Conservation (phyloP, 1,140 invertebrate species). For the Aphelenchoides besseyi region DNA sequence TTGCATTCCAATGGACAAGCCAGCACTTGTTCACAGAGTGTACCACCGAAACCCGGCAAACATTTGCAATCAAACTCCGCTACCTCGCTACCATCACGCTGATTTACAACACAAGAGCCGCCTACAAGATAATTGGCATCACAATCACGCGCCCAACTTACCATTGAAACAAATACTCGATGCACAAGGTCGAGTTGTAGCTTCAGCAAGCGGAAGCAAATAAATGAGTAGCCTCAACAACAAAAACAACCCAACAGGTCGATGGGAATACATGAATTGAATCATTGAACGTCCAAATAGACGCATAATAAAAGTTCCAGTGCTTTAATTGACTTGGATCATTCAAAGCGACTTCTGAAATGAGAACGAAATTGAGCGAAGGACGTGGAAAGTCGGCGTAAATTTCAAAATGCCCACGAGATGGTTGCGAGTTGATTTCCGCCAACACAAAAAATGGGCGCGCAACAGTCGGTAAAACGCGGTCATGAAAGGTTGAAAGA, state of each 20-base stretch:
- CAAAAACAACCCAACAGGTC: neutral
- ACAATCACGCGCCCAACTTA: slow-evolving; percentile 13
- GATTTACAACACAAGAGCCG: slow-evolving; percentile 20
- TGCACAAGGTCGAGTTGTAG: neutral
- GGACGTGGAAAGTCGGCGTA: neutral
- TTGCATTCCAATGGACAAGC: slow-evolving; percentile 17
- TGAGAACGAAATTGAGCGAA: neutral
- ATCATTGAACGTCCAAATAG: neutral
- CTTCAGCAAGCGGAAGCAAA: too few relatives aligned
- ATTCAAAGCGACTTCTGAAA: neutral
- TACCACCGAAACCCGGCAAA: slow-evolving; percentile 20
- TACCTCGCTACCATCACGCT: neutral
- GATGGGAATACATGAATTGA: neutral
- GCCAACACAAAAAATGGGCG: neutral
- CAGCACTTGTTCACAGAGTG: slow-evolving; percentile 23
- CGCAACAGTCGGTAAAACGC: neutral
- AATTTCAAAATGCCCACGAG: neutral
- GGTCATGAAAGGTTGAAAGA: neutral
- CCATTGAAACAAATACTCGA: slow-evolving; percentile 20
- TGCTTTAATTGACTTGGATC: neutral
- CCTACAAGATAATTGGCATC: slow-evolving; percentile 12
- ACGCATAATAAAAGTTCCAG: neutral
- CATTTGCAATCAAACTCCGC: slow-evolving; percentile 24
- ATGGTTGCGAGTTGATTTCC: neutral
- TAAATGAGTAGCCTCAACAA: neutral